These are phyloP conservation scores for Bursaphelenchus okinawaensis DNA, from an alignment of 2,888 invertebrate genomes.

Conservation along the genomic window DNA sequence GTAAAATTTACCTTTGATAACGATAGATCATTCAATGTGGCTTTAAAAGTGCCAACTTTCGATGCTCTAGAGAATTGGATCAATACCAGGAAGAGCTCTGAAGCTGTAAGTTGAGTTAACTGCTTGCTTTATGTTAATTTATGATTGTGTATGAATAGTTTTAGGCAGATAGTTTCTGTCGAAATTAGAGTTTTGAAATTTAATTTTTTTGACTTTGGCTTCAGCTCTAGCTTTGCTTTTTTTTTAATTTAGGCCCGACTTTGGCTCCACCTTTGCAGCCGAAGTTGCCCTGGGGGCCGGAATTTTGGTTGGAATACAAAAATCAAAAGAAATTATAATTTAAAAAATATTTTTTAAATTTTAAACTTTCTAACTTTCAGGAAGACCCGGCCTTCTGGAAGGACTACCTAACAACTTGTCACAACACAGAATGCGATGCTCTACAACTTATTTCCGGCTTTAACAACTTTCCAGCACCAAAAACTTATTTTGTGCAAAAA, in stretches of 20 bases:
- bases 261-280: too few relatives aligned
- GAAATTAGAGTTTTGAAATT: too few relatives aligned
- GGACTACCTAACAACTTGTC: not conserved
- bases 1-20: not conserved
- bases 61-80: not conserved
- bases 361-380: not conserved
- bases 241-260: too few relatives aligned
- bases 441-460: conserved; percentile 4
- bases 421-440: conserved; percentile 15
- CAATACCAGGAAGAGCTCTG: not conserved
- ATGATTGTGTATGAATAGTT: too few relatives aligned
- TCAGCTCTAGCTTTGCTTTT: too few relatives aligned
- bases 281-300: too few relatives aligned
- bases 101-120: not conserved
- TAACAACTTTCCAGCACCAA: conserved; percentile 4
- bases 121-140: too few relatives aligned
- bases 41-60: conserved; percentile 10
- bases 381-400: not conserved
- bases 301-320: too few relatives aligned
- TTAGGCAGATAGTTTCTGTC: too few relatives aligned
- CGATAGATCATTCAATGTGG: not conserved
- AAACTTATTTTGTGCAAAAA: conserved; percentile 5
- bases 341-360: not conserved
- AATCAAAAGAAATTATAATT: not conserved
- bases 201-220: too few relatives aligned